Evolutionary conservation across 2,888 invertebrate genomes (phyloP), one percentile per base, ranked within the genome.

Genomic region (Oligia strigilis): DNA sequence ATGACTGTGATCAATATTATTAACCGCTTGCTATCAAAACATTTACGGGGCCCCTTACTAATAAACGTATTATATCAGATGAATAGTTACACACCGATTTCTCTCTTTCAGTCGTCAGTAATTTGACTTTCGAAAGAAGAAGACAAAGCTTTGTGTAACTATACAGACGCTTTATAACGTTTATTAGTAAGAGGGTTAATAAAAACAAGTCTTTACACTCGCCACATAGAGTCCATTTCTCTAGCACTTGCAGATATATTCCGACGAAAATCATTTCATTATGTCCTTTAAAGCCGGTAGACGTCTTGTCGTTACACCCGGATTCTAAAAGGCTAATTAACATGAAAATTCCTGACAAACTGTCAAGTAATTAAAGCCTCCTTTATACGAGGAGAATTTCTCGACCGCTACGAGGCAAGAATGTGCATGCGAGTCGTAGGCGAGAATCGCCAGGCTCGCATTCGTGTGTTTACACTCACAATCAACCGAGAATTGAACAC

Each of bases 1-100:
- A 62, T 72, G 72, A 43, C 62, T 62, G 40, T 6, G 19, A 46
- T 72, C 72, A 64, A 43, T 65, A 43, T 43, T 29, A 36, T 67
- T 49, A 49, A 17, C n/a, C 1, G 6, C 23, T 49, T 66, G 4
- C 29, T 67, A 74, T 69, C 13, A 40, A 36, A 36, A 74, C 8
- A n/a, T 49, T 67, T 66, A 40, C 40, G 29, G 29, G 29, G 29
- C 40, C 40, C 5, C 40, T 40, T 40, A 40, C 40, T 5, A 40
- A 40, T 40, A 40, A 5, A 40, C 40, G 5, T 40, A 40, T 40
- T 40, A 5, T 5, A 40, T 40, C 40, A 40, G 40, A 40, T 40
- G 5, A 40, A 40, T 40, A 40, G 40, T 40, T 40, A 40, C 40
- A 40, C 40, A 40, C 40, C 40, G 40, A 40, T 40, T 40, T 40